Evolutionary conservation across 2,888 invertebrate genomes (phyloP).

Genomic region (Oligia fasciuncula): DNA sequence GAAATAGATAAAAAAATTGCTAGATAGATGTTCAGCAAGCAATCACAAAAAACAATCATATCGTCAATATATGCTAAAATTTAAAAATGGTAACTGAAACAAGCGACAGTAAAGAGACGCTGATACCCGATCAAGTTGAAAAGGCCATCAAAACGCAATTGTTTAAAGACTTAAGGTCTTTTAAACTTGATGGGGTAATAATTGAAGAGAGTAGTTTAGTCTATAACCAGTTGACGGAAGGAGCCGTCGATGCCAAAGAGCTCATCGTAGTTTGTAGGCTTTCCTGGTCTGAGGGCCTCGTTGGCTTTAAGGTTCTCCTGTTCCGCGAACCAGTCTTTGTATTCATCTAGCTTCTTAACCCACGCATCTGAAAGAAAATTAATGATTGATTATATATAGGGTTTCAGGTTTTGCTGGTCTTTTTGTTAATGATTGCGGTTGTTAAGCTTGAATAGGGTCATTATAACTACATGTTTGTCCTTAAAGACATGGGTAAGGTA

Average conservation of each 20-base stretch:
- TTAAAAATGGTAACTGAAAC: conserved; percentile 75
- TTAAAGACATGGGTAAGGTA: neutral
- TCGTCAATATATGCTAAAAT: conserved; percentile 64
- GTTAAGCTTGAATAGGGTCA: neutral
- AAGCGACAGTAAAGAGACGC: conserved; percentile 78
- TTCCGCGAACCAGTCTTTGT: conserved; percentile 94
- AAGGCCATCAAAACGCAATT: conserved; percentile 31
- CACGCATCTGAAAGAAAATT: conserved; percentile 91
- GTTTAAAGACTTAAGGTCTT: conserved; percentile 23
- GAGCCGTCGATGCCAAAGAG: conserved; percentile 97
- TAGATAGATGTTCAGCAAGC: conserved; percentile 33
- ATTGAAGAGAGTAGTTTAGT: conserved; percentile 82
- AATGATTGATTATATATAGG: conserved; percentile 6
- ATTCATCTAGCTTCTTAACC: conserved; percentile 94
- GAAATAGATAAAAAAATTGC: conserved; percentile 25
- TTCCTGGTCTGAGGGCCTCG: conserved; percentile 94
- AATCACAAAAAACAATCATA: conserved; percentile 49
- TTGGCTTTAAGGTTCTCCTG: conserved; percentile 95
- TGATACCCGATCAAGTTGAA: conserved; percentile 65
- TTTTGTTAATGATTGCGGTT: neutral
- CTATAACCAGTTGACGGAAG: conserved; percentile 95
- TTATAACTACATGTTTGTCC: neutral
- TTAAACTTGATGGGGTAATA: conserved; percentile 58
- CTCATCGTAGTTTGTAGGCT: conserved; percentile 96
- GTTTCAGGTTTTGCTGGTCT: neutral